Conservation (phyloP, 1,140 invertebrate species). For the Lineus longissimus region DNA sequence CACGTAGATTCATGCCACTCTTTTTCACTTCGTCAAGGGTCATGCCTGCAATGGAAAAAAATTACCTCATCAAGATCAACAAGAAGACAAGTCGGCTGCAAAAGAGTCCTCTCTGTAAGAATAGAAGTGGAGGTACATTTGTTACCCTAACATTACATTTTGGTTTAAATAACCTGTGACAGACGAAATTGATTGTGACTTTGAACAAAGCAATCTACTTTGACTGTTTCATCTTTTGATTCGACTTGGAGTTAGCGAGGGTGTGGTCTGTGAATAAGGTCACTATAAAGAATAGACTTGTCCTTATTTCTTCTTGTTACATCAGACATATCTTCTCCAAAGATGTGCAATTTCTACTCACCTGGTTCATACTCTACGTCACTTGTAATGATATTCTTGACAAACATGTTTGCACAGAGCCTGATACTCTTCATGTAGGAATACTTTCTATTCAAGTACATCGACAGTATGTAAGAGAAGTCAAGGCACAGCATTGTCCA, state of each 20-base stretch:
- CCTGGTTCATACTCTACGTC: slow-evolving; percentile 51
- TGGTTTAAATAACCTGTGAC: too few species aligned
- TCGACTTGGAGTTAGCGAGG: too few species aligned
- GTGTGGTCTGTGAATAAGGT: too few species aligned
- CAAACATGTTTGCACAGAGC: slow-evolving; percentile 51
- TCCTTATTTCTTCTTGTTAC: too few species aligned
- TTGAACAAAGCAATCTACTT: too few species aligned
- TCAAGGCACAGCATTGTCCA: slow-evolving; percentile 52
- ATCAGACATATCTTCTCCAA: too few species aligned
- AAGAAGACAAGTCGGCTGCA: background rate
- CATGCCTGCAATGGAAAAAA: slow-evolving; percentile 31
- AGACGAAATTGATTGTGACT: too few species aligned
- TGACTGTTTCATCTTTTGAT: too few species aligned
- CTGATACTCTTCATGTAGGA: slow-evolving; percentile 45
- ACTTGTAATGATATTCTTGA: slow-evolving; percentile 53
- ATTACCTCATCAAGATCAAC: background rate
- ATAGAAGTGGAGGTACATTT: background rate
- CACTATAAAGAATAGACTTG: too few species aligned
- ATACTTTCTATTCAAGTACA: slow-evolving; percentile 49
- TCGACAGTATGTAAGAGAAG: slow-evolving; percentile 46
- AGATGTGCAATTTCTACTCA: too few species aligned
- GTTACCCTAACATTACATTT: too few species aligned
- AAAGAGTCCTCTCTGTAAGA: background rate
- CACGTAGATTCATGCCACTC: slow-evolving; percentile 30
- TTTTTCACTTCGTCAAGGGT: slow-evolving; percentile 45